Conservation (phyloP, 2,797 vertebrate species). For the Enteromius thamalakanensis region DNA sequence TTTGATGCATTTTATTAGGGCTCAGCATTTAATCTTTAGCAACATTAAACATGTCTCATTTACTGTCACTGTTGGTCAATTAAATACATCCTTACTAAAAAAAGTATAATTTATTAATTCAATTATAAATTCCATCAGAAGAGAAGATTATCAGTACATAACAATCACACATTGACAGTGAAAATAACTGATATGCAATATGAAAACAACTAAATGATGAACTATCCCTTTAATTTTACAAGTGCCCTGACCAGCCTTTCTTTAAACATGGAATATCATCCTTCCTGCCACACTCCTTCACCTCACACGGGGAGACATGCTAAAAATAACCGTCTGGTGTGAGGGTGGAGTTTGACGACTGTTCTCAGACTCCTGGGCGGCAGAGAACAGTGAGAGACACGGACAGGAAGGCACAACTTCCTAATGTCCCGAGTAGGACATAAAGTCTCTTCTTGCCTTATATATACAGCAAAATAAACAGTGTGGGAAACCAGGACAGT, state of each 20-base stretch:
- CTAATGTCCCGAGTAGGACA: not conserved
- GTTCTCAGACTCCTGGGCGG: slow-evolving; percentile 35
- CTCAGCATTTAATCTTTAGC: not conserved
- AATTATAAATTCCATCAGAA: not conserved
- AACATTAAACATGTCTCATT: not conserved
- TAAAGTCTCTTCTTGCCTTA: not conserved
- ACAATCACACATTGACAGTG: not conserved
- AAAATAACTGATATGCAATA: not conserved
- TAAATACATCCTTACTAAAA: not conserved
- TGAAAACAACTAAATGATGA: not conserved
- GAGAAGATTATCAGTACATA: not conserved
- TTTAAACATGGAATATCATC: slow-evolving; percentile 35
- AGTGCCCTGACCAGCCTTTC: slow-evolving; percentile 7
- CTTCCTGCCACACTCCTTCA: slow-evolving; percentile 40
- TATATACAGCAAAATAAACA: slow-evolving; percentile 1
- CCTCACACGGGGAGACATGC: slow-evolving; percentile 30
- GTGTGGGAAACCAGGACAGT: not conserved
- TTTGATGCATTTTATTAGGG: not conserved
- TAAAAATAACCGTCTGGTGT: slow-evolving; percentile 60
- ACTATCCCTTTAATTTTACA: slow-evolving; percentile 51
- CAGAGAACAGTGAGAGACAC: slow-evolving; percentile 11
- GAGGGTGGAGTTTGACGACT: slow-evolving; percentile 49
- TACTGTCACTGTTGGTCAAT: not conserved
- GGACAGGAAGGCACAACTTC: slow-evolving; percentile 27
- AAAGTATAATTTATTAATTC: not conserved